A percentile compares a stretch with the other conserved stretches of the same genome.
phyloP scores from a whole-genome alignment of 2,113 vertebrate species.

The Emydura subglobosa region DNA sequence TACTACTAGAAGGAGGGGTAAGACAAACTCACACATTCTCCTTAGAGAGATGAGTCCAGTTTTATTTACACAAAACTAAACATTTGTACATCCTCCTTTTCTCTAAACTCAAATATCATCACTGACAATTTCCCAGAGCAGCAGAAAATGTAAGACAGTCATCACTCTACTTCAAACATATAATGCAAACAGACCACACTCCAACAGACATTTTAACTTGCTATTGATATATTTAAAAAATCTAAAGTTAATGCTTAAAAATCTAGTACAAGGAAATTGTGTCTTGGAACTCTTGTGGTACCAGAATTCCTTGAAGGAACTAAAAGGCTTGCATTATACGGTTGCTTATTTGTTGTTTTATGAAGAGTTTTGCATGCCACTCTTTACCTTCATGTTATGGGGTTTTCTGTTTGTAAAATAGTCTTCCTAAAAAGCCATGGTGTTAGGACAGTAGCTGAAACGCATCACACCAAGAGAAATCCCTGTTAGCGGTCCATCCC shows the following conservation, averaged over 20 bases:
- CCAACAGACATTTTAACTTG: neutral
- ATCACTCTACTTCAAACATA: neutral
- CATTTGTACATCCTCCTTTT: neutral
- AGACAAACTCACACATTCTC: neutral
- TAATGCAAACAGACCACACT: neutral
- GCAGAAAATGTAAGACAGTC: conserved; percentile 13
- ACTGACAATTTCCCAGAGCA: neutral
- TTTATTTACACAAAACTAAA: neutral
- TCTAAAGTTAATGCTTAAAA: neutral
- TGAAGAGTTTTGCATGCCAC: neutral
- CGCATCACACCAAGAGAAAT: neutral
- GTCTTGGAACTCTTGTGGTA: neutral
- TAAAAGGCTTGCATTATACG: neutral
- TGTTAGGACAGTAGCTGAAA: neutral
- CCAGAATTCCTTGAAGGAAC: neutral
- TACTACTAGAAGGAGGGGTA: neutral
- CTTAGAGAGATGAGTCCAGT: neutral
- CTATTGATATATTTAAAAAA: neutral
- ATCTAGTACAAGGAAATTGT: neutral
- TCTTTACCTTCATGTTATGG: neutral
- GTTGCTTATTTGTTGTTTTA: neutral
- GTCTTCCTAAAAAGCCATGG: neutral
- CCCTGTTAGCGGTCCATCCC: neutral
- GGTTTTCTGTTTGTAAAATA: neutral
- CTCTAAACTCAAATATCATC: neutral